Evolutionary conservation across 2,888 invertebrate genomes (phyloP), one percentile per base, ranked within the genome.

Genomic region (Neoaliturus tenellus): DNA sequence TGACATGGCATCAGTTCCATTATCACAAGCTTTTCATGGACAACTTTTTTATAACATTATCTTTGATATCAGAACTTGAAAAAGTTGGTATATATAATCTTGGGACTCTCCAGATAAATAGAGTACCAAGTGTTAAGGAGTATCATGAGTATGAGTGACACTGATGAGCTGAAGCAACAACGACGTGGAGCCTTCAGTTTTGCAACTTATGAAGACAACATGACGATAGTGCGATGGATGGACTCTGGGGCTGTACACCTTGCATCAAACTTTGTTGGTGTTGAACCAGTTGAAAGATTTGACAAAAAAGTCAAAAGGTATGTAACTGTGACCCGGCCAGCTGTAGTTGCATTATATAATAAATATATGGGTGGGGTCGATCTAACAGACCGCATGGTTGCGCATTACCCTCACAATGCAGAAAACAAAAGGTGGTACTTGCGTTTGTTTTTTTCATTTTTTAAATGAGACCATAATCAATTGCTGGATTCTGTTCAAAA

Each of bases 381-480:
- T 23, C 25, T 82, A 20, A 55, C 48, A n/a, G 82, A 85, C 58
- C 35, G 82, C 0, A 85, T 84, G 84, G 69, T 85, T 12, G 82
- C 84, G 2, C 82, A 85, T 33, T 85, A 84, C 39, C 84, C 84
- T 0, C 83, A 84, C 62, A 44, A 48, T 17, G 1, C 73, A 20
- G 82, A 85, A 83, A 84, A 51, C 44, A 82, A 84, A 48, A 62
- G 58, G 80, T 87, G 41, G 82, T 85, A 35, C 83, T 82, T 35
- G 25, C 82, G 62, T 73, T 84, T 83, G 73, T 87, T 81, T 85
- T n/a, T 82, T 84, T 41, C 82, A 83, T 48, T 69, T 41, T 35
- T 39, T 39, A 48, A 84, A 82, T 48, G 80, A 48, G 1, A 25
- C 80, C n/a, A 31, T 80, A 1, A 39, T 58, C 0, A 80, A 80